These are phyloP conservation scores for Ganaspis sp. DNA, from an alignment of 1,140 invertebrate genomes.

Conservation along the genomic window DNA sequence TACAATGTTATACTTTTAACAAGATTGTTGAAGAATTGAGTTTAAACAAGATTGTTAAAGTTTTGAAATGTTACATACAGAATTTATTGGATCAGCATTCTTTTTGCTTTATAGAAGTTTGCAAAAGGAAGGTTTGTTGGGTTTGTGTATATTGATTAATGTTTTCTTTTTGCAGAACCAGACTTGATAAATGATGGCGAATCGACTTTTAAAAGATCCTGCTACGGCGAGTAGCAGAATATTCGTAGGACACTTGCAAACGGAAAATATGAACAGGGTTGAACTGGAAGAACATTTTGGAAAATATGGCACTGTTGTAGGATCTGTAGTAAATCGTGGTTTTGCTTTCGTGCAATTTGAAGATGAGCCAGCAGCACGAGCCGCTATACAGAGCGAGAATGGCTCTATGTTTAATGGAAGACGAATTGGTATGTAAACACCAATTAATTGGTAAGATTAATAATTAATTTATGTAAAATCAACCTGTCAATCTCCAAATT, in stretches of 20 bases:
- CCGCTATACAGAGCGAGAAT: slow-evolving; percentile 84
- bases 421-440: slow-evolving; percentile 70
- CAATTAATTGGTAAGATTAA: too few species aligned
- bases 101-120: too few species aligned
- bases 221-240: slow-evolving; percentile 83
- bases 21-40: too few species aligned
- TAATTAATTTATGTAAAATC: too few species aligned
- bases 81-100: too few species aligned
- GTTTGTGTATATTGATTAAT: too few species aligned
- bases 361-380: slow-evolving; percentile 83
- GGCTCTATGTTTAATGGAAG: slow-evolving; percentile 83
- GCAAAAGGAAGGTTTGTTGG: too few species aligned
- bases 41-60: too few species aligned
- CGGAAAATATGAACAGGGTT: slow-evolving; percentile 79
- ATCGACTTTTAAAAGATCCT: slow-evolving; percentile 81
- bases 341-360: slow-evolving; percentile 93
- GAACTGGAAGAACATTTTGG: slow-evolving; percentile 86
- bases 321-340: slow-evolving; percentile 83
- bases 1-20: too few species aligned
- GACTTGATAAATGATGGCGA: slow-evolving; percentile 61
- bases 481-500: too few species aligned
- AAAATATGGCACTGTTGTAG: slow-evolving; percentile 84
- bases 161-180: background rate
- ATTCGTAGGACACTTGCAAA: slow-evolving; percentile 85
- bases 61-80: too few species aligned